Conservation (phyloP, 1,140 invertebrate species). For the Pseudomyrmex concolor region DNA sequence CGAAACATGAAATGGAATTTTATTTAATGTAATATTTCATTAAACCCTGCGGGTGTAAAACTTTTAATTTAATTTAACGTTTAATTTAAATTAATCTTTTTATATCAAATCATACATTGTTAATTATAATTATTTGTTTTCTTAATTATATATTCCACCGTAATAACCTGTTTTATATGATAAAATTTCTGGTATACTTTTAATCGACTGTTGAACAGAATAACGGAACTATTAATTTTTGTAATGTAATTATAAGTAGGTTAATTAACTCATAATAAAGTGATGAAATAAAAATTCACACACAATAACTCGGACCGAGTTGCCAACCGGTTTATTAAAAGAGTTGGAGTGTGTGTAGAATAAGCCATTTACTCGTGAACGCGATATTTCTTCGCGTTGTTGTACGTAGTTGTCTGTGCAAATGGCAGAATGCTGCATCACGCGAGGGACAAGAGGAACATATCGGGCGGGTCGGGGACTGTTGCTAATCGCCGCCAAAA, state of each 20-base stretch:
- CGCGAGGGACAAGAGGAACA: slow-evolving; percentile 43
- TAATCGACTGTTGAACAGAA: neutral
- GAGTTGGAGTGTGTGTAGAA: neutral
- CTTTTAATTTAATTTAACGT: neutral
- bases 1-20: neutral
- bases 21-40: neutral
- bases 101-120: neutral
- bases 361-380: neutral
- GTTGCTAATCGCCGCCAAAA: slow-evolving; percentile 67
- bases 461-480: slow-evolving; percentile 55
- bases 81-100: slow-evolving; percentile 14
- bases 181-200: neutral
- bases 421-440: slow-evolving; percentile 59
- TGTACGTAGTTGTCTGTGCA: neutral
- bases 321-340: slow-evolving; percentile 15
- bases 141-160: neutral
- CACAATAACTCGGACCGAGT: neutral
- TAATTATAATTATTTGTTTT: too few species aligned
- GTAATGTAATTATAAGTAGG: neutral
- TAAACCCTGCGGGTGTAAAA: neutral
- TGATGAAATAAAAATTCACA: too few species aligned
- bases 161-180: slow-evolving; percentile 1
- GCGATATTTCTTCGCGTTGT: slow-evolving; percentile 28
- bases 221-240: neutral
- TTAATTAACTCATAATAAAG: neutral